phyloP scores from a whole-genome alignment of 2,888 invertebrate species.

The Osedax fenrisi region DNA sequence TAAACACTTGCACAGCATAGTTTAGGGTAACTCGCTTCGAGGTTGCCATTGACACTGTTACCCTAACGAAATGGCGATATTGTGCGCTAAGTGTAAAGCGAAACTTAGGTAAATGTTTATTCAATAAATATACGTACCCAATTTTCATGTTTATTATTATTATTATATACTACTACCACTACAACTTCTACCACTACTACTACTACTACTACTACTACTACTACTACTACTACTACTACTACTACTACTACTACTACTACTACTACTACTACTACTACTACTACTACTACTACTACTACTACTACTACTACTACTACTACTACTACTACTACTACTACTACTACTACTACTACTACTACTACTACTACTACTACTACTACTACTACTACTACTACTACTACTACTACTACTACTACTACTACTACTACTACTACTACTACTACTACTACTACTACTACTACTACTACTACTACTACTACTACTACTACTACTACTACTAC shows the following conservation, averaged over 20 bases:
- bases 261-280: not conserved
- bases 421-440: not conserved
- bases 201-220: not conserved
- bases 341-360: not conserved
- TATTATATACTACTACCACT: not conserved
- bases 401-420: not conserved
- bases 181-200: not conserved
- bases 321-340: not conserved
- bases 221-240: not conserved
- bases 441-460: not conserved
- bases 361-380: not conserved
- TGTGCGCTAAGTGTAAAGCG: too few species aligned
- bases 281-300: not conserved
- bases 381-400: not conserved
- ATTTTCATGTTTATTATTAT: too few species aligned
- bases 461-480: not conserved
- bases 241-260: not conserved
- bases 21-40: too few species aligned
- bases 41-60: too few species aligned
- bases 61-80: too few species aligned
- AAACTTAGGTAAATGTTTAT: too few species aligned
- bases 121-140: too few species aligned
- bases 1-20: too few species aligned
- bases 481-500: not conserved
- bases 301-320: not conserved